phyloP scores from a whole-genome alignment of 1,140 invertebrate species.

The Globodera ellingtonae region DNA sequence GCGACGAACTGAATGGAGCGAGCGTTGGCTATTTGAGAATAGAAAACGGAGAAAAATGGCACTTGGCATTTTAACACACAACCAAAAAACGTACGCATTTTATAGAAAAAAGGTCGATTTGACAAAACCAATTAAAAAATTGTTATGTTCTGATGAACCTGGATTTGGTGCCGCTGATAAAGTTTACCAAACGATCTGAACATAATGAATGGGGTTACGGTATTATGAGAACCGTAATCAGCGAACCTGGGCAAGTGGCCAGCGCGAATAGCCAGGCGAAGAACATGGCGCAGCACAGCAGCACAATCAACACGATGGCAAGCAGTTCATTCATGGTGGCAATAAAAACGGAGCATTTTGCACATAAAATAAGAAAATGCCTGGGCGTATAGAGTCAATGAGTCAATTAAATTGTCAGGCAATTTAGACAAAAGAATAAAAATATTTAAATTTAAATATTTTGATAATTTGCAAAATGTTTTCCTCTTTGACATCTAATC shows the following conservation, averaged over 20 bases:
- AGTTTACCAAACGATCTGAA: slow-evolving; percentile 32
- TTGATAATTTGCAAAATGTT: no score
- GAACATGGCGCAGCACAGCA: slow-evolving; percentile 49
- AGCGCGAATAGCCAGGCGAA: slow-evolving; percentile 52
- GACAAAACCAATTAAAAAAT: slow-evolving; percentile 17
- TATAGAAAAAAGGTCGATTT: no score
- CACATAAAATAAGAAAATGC: neutral
- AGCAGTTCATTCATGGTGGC: slow-evolving; percentile 46
- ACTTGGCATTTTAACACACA: no score
- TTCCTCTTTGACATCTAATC: no score
- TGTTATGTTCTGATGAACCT: neutral
- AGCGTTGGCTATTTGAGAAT: no score
- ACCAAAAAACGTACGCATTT: no score
- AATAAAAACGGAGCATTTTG: neutral
- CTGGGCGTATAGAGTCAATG: no score
- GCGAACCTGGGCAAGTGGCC: slow-evolving; percentile 36
- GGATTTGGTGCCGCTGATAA: slow-evolving; percentile 20
- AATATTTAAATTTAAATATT: slow-evolving; percentile 11
- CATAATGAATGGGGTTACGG: neutral
- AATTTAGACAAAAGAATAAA: slow-evolving; percentile 22
- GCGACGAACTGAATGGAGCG: slow-evolving; percentile 7
- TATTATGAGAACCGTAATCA: neutral
- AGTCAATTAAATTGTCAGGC: neutral
- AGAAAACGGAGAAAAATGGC: no score
- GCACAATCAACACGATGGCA: slow-evolving; percentile 49